phyloP scores from a whole-genome alignment of 1,140 invertebrate species.

The Mizuhopecten yessoensis region DNA sequence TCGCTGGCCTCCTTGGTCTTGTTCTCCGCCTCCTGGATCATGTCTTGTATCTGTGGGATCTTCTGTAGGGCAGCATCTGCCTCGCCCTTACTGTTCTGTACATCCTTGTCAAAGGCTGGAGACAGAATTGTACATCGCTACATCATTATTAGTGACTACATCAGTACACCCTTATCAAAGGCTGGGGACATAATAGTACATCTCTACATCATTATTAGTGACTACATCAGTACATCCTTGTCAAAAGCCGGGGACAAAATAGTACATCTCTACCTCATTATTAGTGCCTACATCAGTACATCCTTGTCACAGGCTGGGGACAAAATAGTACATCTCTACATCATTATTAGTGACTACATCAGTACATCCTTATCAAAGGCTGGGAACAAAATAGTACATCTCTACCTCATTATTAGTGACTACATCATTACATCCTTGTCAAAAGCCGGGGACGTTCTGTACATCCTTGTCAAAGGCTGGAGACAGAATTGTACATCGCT shows the following conservation, averaged over 20 bases:
- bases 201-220: too few species aligned
- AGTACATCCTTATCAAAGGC: neutral
- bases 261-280: neutral
- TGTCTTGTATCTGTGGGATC: slow-evolving; percentile 86
- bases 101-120: slow-evolving; percentile 94
- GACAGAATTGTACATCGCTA: slow-evolving; percentile 64
- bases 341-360: too few species aligned
- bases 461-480: too few species aligned
- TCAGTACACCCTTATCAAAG: neutral
- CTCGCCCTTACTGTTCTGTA: slow-evolving; percentile 89
- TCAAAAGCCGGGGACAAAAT: too few species aligned
- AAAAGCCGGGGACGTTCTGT: neutral
- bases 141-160: too few species aligned
- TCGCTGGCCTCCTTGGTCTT: slow-evolving; percentile 85
- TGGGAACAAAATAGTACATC: too few species aligned
- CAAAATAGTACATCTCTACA: too few species aligned
- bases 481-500: too few species aligned
- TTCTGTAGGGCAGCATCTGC: slow-evolving; percentile 88
- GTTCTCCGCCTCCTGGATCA: slow-evolving; percentile 87
- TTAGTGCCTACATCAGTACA: neutral
- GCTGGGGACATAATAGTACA: neutral
- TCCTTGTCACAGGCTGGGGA: too few species aligned
- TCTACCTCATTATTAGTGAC: too few species aligned
- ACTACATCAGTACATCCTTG: too few species aligned
- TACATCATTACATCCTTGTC: too few species aligned